Conservation (phyloP, 2,888 invertebrate species). For the Rotaria sp. region DNA sequence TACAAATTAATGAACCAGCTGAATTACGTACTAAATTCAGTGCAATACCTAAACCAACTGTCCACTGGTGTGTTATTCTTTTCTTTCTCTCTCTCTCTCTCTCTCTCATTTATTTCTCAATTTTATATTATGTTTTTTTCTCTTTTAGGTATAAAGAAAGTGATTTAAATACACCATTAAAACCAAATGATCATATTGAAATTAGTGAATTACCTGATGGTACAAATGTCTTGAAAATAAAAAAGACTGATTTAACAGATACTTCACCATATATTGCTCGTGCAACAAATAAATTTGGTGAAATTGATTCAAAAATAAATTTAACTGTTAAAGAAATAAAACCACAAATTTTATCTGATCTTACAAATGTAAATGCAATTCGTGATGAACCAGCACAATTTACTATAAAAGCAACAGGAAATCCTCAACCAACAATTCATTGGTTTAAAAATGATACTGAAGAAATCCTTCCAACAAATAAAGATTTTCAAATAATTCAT, state of each 20-base stretch:
- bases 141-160: constrained; percentile 8
- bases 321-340: constrained; percentile 37
- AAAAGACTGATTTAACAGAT: background rate
- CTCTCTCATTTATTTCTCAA: background rate
- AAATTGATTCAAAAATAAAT: constrained; percentile 29
- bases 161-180: background rate
- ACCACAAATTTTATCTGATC: constrained; percentile 32
- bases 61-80: background rate
- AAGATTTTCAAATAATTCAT: constrained; percentile 17
- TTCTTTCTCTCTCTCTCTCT: too few species aligned
- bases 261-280: background rate
- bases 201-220: constrained; percentile 20
- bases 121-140: background rate
- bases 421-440: constrained; percentile 45
- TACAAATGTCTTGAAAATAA: background rate
- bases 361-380: constrained; percentile 27
- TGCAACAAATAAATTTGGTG: constrained; percentile 37
- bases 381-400: constrained; percentile 36
- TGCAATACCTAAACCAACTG: constrained; percentile 18
- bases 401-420: constrained; percentile 41
- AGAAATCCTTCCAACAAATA: constrained; percentile 26
- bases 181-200: background rate
- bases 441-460: constrained; percentile 38
- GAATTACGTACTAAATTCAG: constrained; percentile 9
- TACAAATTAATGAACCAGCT: background rate